phyloP scores from a whole-genome alignment of 2,797 vertebrate genomes.

The Echiichthys vipera region DNA sequence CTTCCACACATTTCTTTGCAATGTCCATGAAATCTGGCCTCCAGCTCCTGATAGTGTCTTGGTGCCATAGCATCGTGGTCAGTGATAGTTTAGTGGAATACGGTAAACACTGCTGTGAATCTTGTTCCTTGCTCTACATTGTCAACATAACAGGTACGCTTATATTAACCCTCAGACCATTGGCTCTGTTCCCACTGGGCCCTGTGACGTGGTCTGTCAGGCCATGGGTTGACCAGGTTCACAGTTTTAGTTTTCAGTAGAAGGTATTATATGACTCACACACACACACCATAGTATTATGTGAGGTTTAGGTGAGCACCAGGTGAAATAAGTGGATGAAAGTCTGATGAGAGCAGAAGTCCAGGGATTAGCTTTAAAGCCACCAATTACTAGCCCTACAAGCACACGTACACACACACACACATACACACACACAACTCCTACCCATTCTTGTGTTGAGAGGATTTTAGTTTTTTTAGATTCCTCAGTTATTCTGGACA shows the following conservation, averaged over 20 bases:
- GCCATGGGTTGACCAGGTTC: conserved; percentile 66
- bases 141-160: neutral
- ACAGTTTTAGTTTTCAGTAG: conserved; percentile 35
- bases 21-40: too few species aligned
- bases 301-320: conserved; percentile 39
- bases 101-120: too few species aligned
- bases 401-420: neutral
- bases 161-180: neutral
- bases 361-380: conserved; percentile 63
- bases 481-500: conserved; percentile 49
- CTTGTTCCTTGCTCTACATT: neutral
- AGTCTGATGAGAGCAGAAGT: conserved; percentile 45
- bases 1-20: too few species aligned
- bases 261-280: conserved; percentile 56
- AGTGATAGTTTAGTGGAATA: too few species aligned
- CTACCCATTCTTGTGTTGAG: conserved; percentile 8
- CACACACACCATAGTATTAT: conserved; percentile 48
- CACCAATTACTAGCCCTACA: conserved; percentile 16
- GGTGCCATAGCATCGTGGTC: too few species aligned
- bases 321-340: conserved; percentile 74
- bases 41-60: too few species aligned
- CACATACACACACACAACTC: conserved; percentile 8
- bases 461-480: conserved; percentile 52
- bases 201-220: conserved; percentile 61
- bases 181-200: conserved; percentile 38